Evolutionary conservation across 2,113 vertebrate species (phyloP), one percentile per base, ranked within the genome.

Genomic region (Alethe castanea): DNA sequence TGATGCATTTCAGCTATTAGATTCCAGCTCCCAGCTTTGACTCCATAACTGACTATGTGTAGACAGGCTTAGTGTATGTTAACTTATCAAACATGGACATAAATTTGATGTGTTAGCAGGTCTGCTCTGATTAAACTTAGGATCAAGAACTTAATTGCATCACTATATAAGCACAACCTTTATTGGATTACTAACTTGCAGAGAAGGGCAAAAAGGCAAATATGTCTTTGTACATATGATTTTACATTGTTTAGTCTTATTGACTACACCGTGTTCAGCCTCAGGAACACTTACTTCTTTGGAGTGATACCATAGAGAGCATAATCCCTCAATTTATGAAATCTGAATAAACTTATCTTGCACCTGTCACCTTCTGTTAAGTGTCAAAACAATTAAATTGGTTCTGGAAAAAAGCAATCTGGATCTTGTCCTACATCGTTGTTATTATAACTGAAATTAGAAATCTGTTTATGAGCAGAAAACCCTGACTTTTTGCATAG

Each of bases 111-210:
- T 86, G 76, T 90, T 94, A 94, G 67, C 82, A 94, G 80, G 62
- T 80, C 50, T 86, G n/a, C 59, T 92, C 45, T 92, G 71, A 90
- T 86, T 92, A 93, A 94, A 88, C 15, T 73, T 88, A 73, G 54
- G 82, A 95, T 90, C 67, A 86, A 86, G 89, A 81, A 94, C n/a
- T 95, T 92, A 88, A 92, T 90, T 95, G 54, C 40, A 76, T 65
- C 33, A 73, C 67, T 92, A 28, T 80, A 65, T n/a, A 86, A 77
- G 36, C 25, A 94, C 29, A 84, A 48, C 29, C 9, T 93, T 87
- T 88, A 72, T 88, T 36, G 73, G 57, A 77, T 57, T 89, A 50
- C 62, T 88, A 90, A 80, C 45, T 59, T 86, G 71, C n/a, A 88
- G 53, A 76, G 57, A 76, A 88, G 57, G 53, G 11, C 62, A 86